phyloP scores from a whole-genome alignment of 2,888 invertebrate species.

The Liodrosophila aerea region DNA sequence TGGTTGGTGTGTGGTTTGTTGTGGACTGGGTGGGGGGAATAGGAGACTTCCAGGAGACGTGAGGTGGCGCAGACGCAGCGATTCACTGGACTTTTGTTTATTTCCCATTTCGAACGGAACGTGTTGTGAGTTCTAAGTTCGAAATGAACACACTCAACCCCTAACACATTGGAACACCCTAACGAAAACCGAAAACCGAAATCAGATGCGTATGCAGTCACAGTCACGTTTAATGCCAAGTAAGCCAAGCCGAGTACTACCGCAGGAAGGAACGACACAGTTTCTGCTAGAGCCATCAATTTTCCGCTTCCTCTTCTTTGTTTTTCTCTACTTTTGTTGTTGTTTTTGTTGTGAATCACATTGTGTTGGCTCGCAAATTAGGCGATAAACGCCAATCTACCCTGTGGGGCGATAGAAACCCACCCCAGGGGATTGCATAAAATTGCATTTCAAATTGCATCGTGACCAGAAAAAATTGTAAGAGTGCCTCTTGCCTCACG shows the following conservation, averaged over 20 bases:
- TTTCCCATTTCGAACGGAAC: constrained; percentile 60
- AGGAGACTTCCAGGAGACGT: constrained; percentile 35
- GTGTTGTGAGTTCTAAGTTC: constrained; percentile 24
- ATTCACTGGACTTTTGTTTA: constrained; percentile 67
- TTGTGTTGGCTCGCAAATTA: constrained; percentile 36
- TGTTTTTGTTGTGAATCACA: constrained; percentile 7
- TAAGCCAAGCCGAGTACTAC: constrained; percentile 35
- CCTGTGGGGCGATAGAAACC: constrained; percentile 41
- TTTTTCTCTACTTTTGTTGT: constrained; percentile 10
- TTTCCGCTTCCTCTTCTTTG: constrained; percentile 19
- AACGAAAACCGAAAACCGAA: constrained; percentile 29
- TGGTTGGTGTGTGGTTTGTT: constrained; percentile 53
- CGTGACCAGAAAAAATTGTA: constrained; percentile 70
- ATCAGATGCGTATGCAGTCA: constrained; percentile 52
- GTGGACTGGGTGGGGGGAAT: constrained; percentile 3
- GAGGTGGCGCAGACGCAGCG: constrained; percentile 48
- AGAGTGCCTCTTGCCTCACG: constrained; percentile 53
- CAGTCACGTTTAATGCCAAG: constrained; percentile 64
- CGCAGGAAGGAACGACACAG: constrained; percentile 42
- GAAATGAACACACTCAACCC: constrained; percentile 40
- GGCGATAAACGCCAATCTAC: constrained; percentile 39
- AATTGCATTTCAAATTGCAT: constrained; percentile 72
- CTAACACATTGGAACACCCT: constrained; percentile 20
- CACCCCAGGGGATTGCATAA: constrained; percentile 59
- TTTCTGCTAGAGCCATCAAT: constrained; percentile 48